Evolutionary conservation across 2,113 vertebrate genomes (phyloP), one percentile per base, ranked within the genome.

Genomic region (Callocephalon fimbriatum): DNA sequence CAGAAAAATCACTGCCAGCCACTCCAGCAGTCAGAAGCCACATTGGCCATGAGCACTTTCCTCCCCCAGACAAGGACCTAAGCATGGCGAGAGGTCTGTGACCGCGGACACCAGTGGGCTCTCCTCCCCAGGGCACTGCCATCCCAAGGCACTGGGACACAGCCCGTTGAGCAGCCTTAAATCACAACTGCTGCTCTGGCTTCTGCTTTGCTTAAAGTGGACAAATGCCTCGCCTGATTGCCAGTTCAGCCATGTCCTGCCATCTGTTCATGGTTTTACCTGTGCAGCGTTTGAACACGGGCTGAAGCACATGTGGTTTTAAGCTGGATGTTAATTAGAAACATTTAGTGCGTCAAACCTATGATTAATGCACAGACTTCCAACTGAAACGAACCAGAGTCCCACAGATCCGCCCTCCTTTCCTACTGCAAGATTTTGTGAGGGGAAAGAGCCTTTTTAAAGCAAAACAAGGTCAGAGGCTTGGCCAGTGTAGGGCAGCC

Each of bases 301-400:
- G 93, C 96, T 89, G 96, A 47, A 96, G 90, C 96, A 97, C 98
- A 98, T 97, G 96, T 97, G 97, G 95, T 93, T 98, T 98, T 97
- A 98, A 97, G 96, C 88, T 95, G 95, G 95, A 96, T 97, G 97
- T 95, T 98, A 98, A 98, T 98, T 97, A 95, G 95, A 98, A 98
- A 97, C 96, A 92, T 98, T 98, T 97, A 97, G 88, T 94, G 96
- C 92, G 65, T 97, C 97, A 98, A 95, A 91, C 48, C 83, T 77
- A 86, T 98, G 97, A 98, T 98, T 97, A 97, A 97, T 96, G 95
- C 97, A 89, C 73, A 77, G 84, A 82, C 78, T 96, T 97, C 96
- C 97, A 95, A 95, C 40, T 97, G 97, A 98, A 97, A 97, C 2
- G 51, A 98, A 87, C 72, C 97, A 97, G 95, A 81, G 83, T 91